phyloP scores from a whole-genome alignment of 2,797 vertebrate genomes.

The Alcedo atthis region DNA sequence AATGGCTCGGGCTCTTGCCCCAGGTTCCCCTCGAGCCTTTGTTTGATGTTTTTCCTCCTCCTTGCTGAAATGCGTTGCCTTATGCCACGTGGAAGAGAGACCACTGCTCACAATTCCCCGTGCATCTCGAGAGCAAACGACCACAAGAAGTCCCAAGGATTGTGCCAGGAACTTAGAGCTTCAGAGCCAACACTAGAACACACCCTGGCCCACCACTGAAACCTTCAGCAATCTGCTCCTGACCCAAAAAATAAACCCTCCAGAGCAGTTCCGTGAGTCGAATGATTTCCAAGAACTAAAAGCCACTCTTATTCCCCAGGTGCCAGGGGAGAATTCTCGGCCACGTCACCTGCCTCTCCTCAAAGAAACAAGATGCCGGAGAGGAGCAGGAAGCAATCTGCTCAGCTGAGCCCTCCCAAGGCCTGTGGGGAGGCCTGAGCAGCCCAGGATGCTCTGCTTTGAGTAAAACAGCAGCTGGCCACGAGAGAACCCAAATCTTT shows the following conservation, averaged over 20 bases:
- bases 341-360: neutral
- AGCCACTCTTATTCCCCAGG: neutral
- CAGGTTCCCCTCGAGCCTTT: conserved; percentile 12
- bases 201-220: neutral
- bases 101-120: neutral
- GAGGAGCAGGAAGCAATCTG: neutral
- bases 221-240: neutral
- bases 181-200: neutral
- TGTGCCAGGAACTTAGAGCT: neutral
- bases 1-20: conserved; percentile 14
- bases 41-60: conserved; percentile 45
- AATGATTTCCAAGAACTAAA: neutral
- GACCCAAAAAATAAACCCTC: too few species aligned
- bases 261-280: neutral
- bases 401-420: neutral
- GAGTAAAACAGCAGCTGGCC: neutral
- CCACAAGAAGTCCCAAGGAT: neutral
- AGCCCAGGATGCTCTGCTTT: neutral
- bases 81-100: neutral
- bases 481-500: neutral
- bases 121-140: neutral
- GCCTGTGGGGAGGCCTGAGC: neutral
- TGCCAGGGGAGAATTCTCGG: neutral
- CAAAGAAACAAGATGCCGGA: neutral
- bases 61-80: conserved; percentile 46